These are phyloP conservation scores for Pleuronectes platessa DNA, from an alignment of 2,113 vertebrate genomes.

Conservation along the genomic window DNA sequence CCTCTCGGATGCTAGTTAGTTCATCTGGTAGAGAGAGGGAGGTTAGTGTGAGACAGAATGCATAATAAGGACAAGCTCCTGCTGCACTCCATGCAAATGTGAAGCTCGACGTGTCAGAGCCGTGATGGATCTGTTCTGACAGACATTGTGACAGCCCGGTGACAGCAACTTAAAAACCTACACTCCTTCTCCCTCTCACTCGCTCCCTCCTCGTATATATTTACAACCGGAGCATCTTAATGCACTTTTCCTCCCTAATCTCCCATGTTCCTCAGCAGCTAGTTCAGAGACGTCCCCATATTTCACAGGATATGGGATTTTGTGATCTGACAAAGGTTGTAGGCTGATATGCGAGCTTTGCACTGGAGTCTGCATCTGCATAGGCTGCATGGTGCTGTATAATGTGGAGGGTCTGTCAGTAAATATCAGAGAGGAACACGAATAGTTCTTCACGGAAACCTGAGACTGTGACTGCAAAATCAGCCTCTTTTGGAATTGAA, in stretches of 20 bases:
- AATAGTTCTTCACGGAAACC: background rate
- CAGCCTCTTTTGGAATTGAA: constrained; percentile 7
- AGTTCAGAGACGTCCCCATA: constrained; percentile 59
- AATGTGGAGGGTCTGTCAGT: constrained; percentile 31
- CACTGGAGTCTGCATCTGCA: constrained; percentile 32
- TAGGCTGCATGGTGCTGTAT: constrained; percentile 26
- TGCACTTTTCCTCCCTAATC: constrained; percentile 63
- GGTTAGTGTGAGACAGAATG: constrained; percentile 74
- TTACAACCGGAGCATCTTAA: constrained; percentile 71
- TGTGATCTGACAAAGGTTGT: constrained; percentile 65
- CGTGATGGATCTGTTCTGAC: constrained; percentile 83
- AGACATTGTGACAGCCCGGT: constrained; percentile 80
- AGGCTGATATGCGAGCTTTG: constrained; percentile 3
- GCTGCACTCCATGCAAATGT: constrained; percentile 82
- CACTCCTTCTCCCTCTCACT: constrained; percentile 51
- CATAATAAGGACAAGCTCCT: constrained; percentile 71
- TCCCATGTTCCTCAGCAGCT: constrained; percentile 48
- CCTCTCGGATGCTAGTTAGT: constrained; percentile 67
- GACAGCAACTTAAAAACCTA: constrained; percentile 80
- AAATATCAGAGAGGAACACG: constrained; percentile 24
- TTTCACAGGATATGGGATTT: constrained; percentile 60
- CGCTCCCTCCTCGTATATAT: constrained; percentile 61
- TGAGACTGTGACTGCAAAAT: constrained; percentile 2
- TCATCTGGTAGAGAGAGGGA: constrained; percentile 52
- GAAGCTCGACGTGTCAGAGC: constrained; percentile 74